Evolutionary conservation across 2,797 vertebrate species (phyloP).

Genomic region (Falco novaeseelandiae): DNA sequence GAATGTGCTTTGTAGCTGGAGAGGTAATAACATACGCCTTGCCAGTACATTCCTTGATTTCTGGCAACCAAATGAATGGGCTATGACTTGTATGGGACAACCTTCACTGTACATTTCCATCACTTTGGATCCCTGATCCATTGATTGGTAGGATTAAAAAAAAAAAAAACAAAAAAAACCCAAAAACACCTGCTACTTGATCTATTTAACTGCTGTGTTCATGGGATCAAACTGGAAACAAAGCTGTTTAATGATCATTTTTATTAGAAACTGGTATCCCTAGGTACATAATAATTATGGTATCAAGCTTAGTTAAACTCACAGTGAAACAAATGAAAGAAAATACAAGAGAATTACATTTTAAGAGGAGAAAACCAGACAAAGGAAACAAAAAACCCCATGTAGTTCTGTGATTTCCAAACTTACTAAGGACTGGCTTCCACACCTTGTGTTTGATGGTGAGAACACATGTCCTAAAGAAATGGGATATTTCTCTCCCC

Average conservation of each 20-base stretch:
- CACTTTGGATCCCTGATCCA: neutral
- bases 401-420: neutral
- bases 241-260: neutral
- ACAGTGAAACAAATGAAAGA: neutral
- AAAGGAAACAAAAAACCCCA: neutral
- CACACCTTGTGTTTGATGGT: neutral
- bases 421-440: neutral
- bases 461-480: neutral
- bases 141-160: neutral
- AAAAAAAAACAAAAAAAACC: neutral
- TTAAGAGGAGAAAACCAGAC: neutral
- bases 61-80: neutral
- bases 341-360: neutral
- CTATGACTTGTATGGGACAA: neutral
- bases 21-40: neutral
- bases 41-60: conserved; percentile 40
- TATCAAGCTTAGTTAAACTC: neutral
- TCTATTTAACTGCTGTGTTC: neutral
- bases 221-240: neutral
- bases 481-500: neutral
- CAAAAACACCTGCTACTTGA: neutral
- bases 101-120: neutral
- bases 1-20: conserved; percentile 6
- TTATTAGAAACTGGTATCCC: neutral
- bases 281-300: neutral